Percentiles rank a stretch among this genome's conserved stretches.
Evolutionary conservation across 2,797 vertebrate genomes (phyloP).

Genomic region (Balearica regulorum): DNA sequence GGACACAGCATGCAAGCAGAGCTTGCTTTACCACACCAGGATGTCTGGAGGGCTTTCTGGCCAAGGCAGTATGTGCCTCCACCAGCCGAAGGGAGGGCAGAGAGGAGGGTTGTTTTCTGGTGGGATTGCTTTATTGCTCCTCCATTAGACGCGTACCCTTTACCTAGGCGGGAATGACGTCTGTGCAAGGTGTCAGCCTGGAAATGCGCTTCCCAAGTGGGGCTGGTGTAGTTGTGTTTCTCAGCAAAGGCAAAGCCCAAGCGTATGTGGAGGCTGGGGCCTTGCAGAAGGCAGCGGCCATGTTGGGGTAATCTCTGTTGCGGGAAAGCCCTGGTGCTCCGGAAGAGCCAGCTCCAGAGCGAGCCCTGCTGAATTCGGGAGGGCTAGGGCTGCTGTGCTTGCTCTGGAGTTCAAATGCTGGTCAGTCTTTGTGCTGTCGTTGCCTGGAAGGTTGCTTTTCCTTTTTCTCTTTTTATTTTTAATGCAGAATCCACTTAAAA

Average conservation of each 20-base stretch:
- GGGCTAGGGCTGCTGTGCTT: background rate
- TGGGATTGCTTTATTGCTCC: background rate
- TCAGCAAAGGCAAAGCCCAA: background rate
- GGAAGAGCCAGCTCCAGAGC: background rate
- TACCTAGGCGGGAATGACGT: background rate
- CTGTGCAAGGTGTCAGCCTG: background rate
- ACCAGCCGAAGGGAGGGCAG: background rate
- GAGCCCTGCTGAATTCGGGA: background rate
- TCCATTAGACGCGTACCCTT: background rate
- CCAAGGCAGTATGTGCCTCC: background rate
- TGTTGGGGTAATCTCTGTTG: fast-evolving
- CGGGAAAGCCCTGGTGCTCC: background rate
- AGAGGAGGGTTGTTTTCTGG: background rate
- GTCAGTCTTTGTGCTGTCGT: background rate
- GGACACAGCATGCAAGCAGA: background rate
- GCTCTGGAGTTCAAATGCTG: background rate
- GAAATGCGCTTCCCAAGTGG: background rate
- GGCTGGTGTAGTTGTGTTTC: background rate
- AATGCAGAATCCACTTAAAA: no score
- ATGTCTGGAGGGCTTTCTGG: background rate
- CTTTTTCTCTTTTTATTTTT: background rate
- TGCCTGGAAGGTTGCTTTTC: background rate
- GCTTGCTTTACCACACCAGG: background rate
- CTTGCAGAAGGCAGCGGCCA: background rate
- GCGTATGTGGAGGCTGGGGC: background rate